Evolutionary conservation across 2,113 vertebrate genomes (phyloP).

Genomic region (Chitala chitala): DNA sequence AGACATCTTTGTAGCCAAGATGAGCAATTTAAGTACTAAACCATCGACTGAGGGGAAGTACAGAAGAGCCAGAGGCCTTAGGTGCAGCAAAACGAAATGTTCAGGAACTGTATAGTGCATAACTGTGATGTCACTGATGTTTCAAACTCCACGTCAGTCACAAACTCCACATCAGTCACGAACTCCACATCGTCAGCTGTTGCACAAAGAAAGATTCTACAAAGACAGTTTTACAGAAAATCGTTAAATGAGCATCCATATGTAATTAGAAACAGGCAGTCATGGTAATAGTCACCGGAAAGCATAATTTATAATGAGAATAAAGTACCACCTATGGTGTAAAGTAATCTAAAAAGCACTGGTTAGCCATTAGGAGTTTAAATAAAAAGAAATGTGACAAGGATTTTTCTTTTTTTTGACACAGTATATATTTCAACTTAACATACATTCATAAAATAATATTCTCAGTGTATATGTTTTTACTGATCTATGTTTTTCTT

Average conservation of each 20-base stretch:
- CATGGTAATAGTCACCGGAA: too few species aligned
- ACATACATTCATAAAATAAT: slow-evolving; percentile 72
- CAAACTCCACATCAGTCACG: too few species aligned
- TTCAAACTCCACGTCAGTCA: too few species aligned
- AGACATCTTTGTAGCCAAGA: too few species aligned
- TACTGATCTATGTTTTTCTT: slow-evolving; percentile 62
- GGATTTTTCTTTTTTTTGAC: slow-evolving; percentile 46
- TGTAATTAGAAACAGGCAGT: background rate
- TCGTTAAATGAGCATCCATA: background rate
- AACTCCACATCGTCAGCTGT: background rate
- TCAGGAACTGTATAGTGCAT: too few species aligned
- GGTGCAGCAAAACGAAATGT: too few species aligned
- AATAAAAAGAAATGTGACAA: slow-evolving; percentile 41
- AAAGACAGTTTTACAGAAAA: background rate
- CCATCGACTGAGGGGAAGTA: too few species aligned
- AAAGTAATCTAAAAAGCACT: too few species aligned
- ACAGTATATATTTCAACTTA: slow-evolving; percentile 68
- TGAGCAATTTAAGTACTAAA: too few species aligned
- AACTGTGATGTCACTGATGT: too few species aligned
- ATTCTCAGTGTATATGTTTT: slow-evolving; percentile 72
- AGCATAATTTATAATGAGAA: too few species aligned
- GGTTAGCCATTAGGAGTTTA: background rate
- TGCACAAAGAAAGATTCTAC: background rate
- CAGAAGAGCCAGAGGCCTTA: too few species aligned
- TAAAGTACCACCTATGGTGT: background rate